phyloP scores from a whole-genome alignment of 2,888 invertebrate genomes.

The Pachliopta kotzebuea region DNA sequence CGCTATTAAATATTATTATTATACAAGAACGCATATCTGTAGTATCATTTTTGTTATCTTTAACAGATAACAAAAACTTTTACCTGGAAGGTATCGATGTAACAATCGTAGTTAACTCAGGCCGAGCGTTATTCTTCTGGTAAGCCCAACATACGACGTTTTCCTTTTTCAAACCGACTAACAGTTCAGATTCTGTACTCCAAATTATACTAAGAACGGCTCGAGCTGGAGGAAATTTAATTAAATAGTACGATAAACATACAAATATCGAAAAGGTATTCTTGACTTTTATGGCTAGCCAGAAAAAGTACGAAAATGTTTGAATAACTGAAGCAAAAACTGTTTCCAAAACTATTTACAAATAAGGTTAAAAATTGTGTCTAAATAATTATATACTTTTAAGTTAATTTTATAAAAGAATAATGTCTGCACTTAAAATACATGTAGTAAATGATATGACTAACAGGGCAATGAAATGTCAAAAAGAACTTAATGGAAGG shows the following conservation, averaged over 20 bases:
- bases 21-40: too few species aligned
- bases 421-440: too few species aligned
- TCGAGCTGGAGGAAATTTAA: conserved; percentile 50
- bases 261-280: background rate
- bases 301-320: background rate
- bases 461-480: too few species aligned
- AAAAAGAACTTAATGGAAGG: too few species aligned
- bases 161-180: conserved; percentile 68
- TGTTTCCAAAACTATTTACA: too few species aligned
- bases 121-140: conserved; percentile 23
- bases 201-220: conserved; percentile 71
- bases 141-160: conserved; percentile 69
- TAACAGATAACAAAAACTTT: background rate
- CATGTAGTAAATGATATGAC: too few species aligned
- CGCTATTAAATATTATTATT: too few species aligned
- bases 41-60: too few species aligned
- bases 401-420: too few species aligned
- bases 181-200: conserved; percentile 70
- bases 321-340: too few species aligned
- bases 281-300: background rate
- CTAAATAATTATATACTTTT: too few species aligned
- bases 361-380: too few species aligned
- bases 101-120: conserved; percentile 17
- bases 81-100: conserved; percentile 22
- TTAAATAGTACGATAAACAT: background rate